phyloP scores from a whole-genome alignment of 2,888 invertebrate genomes.

The Cordylochernes scorpioides region DNA sequence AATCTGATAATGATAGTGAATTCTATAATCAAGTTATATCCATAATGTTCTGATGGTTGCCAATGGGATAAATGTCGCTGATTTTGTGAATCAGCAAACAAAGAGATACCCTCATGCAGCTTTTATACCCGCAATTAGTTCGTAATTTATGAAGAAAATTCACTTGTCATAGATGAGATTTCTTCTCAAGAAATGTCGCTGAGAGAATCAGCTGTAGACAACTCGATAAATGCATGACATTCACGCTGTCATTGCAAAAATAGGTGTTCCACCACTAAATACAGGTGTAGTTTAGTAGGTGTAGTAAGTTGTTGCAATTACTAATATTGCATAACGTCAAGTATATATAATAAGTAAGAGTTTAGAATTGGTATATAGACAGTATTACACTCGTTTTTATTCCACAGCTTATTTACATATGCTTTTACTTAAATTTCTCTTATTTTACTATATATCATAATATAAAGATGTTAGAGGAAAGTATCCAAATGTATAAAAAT shows the following conservation, averaged over 20 bases:
- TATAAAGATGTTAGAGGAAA: no score
- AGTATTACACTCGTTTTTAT: not conserved
- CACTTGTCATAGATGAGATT: slow-evolving; percentile 7
- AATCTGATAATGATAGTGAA: no score
- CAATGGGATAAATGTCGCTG: slow-evolving; percentile 4
- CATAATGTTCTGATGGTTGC: slow-evolving; percentile 5
- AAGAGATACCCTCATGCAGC: slow-evolving; percentile 6
- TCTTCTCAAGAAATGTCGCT: slow-evolving; percentile 6
- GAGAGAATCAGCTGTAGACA: slow-evolving; percentile 4
- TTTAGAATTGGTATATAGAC: slow-evolving; percentile 1
- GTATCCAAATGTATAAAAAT: no score
- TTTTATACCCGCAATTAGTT: slow-evolving; percentile 5
- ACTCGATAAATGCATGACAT: slow-evolving; percentile 3
- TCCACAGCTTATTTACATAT: slow-evolving; percentile 1
- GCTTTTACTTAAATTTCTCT: slow-evolving; percentile 1
- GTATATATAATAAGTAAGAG: not conserved
- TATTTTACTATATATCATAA: no score
- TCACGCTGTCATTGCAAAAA: slow-evolving; percentile 2
- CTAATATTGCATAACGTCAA: slow-evolving; percentile 3
- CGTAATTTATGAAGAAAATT: no score
- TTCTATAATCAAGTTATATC: no score
- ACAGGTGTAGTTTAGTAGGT: slow-evolving; percentile 3
- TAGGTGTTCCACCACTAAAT: slow-evolving; percentile 2
- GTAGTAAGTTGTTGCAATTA: slow-evolving; percentile 3
- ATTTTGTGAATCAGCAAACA: slow-evolving; percentile 6